Percentiles rank a stretch among this genome's conserved stretches.
Conservation (phyloP, 2,888 invertebrate genomes). For the Dasypolia templi region DNA sequence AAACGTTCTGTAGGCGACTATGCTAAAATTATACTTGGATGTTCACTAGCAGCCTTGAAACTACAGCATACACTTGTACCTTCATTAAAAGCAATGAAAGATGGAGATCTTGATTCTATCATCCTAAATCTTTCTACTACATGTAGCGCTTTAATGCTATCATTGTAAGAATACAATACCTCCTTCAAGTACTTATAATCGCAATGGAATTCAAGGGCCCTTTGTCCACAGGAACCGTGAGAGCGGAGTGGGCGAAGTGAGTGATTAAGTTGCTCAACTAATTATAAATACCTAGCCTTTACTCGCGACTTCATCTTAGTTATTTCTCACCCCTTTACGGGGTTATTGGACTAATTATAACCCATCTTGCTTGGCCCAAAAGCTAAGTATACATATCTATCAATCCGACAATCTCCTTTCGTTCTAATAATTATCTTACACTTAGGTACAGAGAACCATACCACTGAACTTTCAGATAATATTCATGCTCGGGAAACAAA, state of each 20-base stretch:
- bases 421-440: slow-evolving; percentile 5
- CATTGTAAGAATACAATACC: slow-evolving; percentile 4
- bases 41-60: background rate
- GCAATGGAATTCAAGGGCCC: slow-evolving; percentile 35
- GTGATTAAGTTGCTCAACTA: slow-evolving; percentile 34
- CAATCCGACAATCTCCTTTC: background rate
- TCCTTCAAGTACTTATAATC: slow-evolving; percentile 30
- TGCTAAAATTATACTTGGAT: background rate
- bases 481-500: slow-evolving; percentile 30
- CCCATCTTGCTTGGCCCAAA: background rate
- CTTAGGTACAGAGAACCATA: slow-evolving; percentile 9
- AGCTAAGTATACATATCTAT: background rate
- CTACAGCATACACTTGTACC: background rate
- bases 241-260: slow-evolving; percentile 15
- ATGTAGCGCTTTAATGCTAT: slow-evolving; percentile 12
- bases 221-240: slow-evolving; percentile 9
- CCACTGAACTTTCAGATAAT: slow-evolving; percentile 23
- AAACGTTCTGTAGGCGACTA: background rate
- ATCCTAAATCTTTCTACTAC: background rate
- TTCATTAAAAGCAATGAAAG: background rate
- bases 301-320: slow-evolving; percentile 10
- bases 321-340: slow-evolving; percentile 3
- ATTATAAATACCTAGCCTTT: slow-evolving; percentile 26
- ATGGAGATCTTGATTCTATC: background rate
- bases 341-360: background rate